Evolutionary conservation across 30 jellyfish, hydroid and myxozoan genomes (phyloP).

Genomic region (Turritopsis dohrnii): DNA sequence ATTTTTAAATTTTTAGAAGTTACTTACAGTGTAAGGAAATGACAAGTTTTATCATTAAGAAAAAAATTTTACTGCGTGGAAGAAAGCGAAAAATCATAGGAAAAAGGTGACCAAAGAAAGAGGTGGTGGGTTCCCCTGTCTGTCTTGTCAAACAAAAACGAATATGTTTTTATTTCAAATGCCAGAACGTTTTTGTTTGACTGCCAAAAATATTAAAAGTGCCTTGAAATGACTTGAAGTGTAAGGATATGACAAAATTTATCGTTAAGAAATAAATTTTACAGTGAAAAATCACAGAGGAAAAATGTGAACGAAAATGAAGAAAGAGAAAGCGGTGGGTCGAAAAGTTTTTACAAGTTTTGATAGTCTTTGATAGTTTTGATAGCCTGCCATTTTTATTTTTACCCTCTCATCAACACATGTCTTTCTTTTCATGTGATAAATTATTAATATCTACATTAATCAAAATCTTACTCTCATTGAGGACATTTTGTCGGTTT

Average conservation of each 20-base stretch:
- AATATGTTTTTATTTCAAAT: too few relatives aligned
- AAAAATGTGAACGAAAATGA: not conserved
- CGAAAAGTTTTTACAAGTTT: not conserved
- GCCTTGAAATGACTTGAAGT: not conserved
- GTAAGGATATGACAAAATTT: not conserved
- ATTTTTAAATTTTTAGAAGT: too few relatives aligned
- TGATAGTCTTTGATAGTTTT: not conserved
- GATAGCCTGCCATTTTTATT: not conserved
- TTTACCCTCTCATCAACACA: not conserved
- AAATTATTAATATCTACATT: not conserved
- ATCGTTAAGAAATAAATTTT: not conserved
- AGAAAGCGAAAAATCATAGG: too few relatives aligned
- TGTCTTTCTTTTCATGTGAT: not conserved
- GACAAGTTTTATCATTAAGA: too few relatives aligned
- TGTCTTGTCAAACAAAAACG: too few relatives aligned
- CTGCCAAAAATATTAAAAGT: too few relatives aligned
- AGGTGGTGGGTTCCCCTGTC: too few relatives aligned
- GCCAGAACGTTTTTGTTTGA: too few relatives aligned
- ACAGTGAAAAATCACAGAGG: not conserved
- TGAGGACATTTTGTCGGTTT: not conserved
- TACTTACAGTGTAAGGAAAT: too few relatives aligned
- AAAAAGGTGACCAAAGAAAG: too few relatives aligned
- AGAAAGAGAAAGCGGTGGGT: not conserved
- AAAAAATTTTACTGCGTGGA: too few relatives aligned
- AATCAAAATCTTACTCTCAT: not conserved